Percentiles rank a stretch among this genome's conserved stretches.
phyloP scores from a whole-genome alignment of 2,113 vertebrate genomes.

The Myotis yumanensis region DNA sequence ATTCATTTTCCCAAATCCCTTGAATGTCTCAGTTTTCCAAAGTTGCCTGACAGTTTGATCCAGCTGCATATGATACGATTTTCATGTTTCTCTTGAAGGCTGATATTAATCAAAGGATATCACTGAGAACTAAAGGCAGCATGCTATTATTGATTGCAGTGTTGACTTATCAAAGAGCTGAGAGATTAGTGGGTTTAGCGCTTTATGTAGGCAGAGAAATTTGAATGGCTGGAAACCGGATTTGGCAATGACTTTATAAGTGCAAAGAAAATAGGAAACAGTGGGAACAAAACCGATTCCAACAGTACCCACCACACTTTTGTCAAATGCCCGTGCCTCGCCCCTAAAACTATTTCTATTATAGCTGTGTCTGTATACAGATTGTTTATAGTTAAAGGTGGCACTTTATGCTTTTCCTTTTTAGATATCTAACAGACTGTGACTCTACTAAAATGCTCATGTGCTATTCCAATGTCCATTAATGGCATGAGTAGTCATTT shows the following conservation, averaged over 20 bases:
- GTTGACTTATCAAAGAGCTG: constrained; percentile 78
- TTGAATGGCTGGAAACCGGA: constrained; percentile 61
- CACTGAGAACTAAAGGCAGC: constrained; percentile 73
- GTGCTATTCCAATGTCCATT: constrained; percentile 36
- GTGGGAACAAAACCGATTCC: neutral
- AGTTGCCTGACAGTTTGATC: constrained; percentile 79
- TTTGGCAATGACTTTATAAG: constrained; percentile 55
- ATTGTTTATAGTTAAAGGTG: constrained; percentile 21
- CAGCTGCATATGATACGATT: constrained; percentile 78
- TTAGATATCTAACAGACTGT: constrained; percentile 19
- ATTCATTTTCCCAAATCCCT: constrained; percentile 81
- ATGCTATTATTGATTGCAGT: constrained; percentile 77
- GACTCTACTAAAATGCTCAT: constrained; percentile 30
- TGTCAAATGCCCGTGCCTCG: neutral
- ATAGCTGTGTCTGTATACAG: neutral
- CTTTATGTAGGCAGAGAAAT: constrained; percentile 27
- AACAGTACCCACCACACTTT: neutral
- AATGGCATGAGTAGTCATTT: constrained; percentile 32
- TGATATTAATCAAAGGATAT: constrained; percentile 81
- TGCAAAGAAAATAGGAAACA: constrained; percentile 56
- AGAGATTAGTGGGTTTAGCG: constrained; percentile 75
- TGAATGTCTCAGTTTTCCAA: constrained; percentile 78
- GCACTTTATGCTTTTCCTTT: constrained; percentile 31
- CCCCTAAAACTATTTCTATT: neutral
- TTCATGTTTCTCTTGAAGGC: constrained; percentile 78